Percentiles rank a stretch among this genome's conserved stretches.
phyloP scores from a whole-genome alignment of 2,797 vertebrate species.

The Gallinago nigripennis region DNA sequence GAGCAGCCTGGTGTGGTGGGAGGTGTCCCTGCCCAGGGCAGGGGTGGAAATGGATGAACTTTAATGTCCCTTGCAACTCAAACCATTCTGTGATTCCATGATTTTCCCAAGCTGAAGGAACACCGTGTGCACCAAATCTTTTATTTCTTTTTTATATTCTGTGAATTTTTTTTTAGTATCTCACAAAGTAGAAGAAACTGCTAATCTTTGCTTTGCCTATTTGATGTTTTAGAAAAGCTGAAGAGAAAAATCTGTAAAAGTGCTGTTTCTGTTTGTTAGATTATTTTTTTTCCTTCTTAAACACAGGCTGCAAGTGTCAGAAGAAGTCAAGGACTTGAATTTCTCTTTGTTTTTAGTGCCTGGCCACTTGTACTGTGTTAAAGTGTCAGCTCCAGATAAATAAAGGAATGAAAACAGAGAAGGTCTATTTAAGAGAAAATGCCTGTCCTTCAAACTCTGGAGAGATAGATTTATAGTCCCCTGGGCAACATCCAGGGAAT shows the following conservation, averaged over 20 bases:
- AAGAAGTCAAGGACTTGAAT: slow-evolving; percentile 60
- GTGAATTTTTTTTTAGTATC: neutral
- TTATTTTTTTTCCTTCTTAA: slow-evolving; percentile 9
- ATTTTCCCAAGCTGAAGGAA: slow-evolving; percentile 10
- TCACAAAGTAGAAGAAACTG: neutral
- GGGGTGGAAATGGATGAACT: neutral
- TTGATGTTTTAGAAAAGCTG: slow-evolving; percentile 30
- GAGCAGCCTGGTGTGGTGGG: neutral
- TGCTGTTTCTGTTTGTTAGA: neutral
- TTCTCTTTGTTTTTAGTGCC: slow-evolving; percentile 59
- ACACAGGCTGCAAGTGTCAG: slow-evolving; percentile 34
- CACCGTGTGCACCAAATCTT: neutral
- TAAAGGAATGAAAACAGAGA: slow-evolving; percentile 58
- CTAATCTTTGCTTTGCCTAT: slow-evolving; percentile 36
- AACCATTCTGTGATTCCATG: neutral
- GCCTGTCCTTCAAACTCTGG: slow-evolving; percentile 46
- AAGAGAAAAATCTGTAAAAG: slow-evolving; percentile 37
- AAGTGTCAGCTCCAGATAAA: slow-evolving; percentile 56
- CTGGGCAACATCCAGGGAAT: slow-evolving; percentile 38
- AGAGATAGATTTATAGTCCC: slow-evolving; percentile 47
- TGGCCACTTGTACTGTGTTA: slow-evolving; percentile 42
- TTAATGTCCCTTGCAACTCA: neutral
- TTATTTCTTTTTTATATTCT: neutral
- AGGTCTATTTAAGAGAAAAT: slow-evolving; percentile 55
- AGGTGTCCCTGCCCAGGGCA: neutral